phyloP scores from a whole-genome alignment of 2,797 vertebrate species.

The Siniperca obscura region DNA sequence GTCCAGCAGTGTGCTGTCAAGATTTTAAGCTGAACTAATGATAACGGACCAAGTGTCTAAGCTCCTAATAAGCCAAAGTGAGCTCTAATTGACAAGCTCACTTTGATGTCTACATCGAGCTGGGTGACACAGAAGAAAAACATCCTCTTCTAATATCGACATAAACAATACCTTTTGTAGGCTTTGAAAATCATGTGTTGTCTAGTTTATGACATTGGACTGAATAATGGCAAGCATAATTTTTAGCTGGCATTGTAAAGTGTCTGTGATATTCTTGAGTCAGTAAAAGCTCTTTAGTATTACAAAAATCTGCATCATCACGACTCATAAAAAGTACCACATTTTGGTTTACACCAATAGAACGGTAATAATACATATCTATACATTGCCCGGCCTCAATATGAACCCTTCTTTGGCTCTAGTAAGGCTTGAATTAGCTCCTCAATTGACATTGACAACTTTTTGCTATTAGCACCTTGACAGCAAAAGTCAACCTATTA shows the following conservation, averaged over 20 bases:
- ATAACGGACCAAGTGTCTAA: neutral
- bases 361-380: neutral
- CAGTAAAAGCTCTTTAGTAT: neutral
- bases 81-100: neutral
- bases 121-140: too few relatives aligned
- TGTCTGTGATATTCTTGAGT: neutral
- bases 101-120: neutral
- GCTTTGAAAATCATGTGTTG: neutral
- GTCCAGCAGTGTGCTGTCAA: neutral
- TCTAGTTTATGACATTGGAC: neutral
- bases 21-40: neutral
- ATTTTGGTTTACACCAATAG: neutral
- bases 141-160: neutral
- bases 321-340: neutral
- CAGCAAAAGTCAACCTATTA: neutral
- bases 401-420: rapidly evolving
- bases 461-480: neutral
- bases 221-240: neutral
- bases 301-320: neutral
- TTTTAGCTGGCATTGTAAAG: neutral
- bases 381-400: neutral
- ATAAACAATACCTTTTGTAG: neutral
- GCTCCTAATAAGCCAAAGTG: neutral
- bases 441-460: neutral
- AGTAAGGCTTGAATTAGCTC: neutral